Percentiles rank a stretch among this genome's conserved stretches.
These are phyloP conservation scores for Drosophila ironensis DNA, from an alignment of 1,140 invertebrate species.

Conservation along the genomic window DNA sequence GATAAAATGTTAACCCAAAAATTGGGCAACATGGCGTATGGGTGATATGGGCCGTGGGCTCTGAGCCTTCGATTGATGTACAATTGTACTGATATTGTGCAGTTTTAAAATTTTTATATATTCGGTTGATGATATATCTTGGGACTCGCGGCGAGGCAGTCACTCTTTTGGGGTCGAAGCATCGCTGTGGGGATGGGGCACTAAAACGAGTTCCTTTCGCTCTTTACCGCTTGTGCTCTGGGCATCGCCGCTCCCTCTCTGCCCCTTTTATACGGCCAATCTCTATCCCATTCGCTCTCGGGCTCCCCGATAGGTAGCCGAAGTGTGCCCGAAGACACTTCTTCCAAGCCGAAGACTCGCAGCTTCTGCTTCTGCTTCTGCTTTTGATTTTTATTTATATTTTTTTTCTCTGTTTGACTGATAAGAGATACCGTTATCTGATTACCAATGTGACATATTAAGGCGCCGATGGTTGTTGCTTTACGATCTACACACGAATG, in stretches of 20 bases:
- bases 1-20: no score
- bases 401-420: neutral
- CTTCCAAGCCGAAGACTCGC: neutral
- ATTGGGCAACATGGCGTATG: no score
- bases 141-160: neutral
- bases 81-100: no score
- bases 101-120: neutral
- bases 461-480: constrained; percentile 34
- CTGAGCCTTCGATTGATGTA: no score
- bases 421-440: constrained; percentile 54
- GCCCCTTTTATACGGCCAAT: neutral
- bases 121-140: no score
- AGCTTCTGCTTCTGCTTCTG: constrained; percentile 1
- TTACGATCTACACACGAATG: constrained; percentile 57
- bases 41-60: no score
- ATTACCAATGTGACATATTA: constrained; percentile 55
- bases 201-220: neutral
- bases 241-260: neutral
- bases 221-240: neutral
- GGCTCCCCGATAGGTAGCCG: constrained; percentile 3
- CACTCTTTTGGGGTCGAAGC: neutral
- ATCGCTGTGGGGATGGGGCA: neutral
- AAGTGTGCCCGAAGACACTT: neutral
- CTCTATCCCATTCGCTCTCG: neutral
- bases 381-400: neutral